Evolutionary conservation across 2,797 vertebrate species (phyloP).

Genomic region (Sylvilagus floridanus): DNA sequence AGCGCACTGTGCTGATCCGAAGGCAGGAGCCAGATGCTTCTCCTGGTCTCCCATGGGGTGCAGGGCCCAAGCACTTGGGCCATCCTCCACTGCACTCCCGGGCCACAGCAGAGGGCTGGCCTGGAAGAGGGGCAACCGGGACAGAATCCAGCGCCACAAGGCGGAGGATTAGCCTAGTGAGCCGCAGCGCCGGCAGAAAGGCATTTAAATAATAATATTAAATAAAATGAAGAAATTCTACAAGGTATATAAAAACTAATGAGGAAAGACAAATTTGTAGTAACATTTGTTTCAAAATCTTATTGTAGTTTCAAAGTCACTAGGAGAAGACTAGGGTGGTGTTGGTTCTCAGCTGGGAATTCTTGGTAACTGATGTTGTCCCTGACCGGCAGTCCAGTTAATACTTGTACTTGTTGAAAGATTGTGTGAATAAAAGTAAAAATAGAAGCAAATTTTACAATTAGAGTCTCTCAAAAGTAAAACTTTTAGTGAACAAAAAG

Average conservation of each 20-base stretch:
- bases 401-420: not conserved
- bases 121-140: too few species aligned
- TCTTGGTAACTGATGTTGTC: not conserved
- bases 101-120: too few species aligned
- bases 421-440: not conserved
- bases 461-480: not conserved
- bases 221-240: slow-evolving; percentile 35
- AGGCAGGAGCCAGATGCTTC: too few species aligned
- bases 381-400: not conserved
- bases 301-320: not conserved
- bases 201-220: slow-evolving; percentile 7
- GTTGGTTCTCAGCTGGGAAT: not conserved
- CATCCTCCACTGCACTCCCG: too few species aligned
- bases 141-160: too few species aligned
- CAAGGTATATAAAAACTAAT: not conserved
- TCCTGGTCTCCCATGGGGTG: too few species aligned
- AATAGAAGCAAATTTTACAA: not conserved
- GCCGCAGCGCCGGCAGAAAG: not conserved
- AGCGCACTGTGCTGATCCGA: too few species aligned
- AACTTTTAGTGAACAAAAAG: not conserved
- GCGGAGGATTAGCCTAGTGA: too few species aligned
- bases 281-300: not conserved
- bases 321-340: not conserved
- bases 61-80: too few species aligned
- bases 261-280: not conserved